phyloP scores from a whole-genome alignment of 2,888 invertebrate species.

The Leucophenga montana region DNA sequence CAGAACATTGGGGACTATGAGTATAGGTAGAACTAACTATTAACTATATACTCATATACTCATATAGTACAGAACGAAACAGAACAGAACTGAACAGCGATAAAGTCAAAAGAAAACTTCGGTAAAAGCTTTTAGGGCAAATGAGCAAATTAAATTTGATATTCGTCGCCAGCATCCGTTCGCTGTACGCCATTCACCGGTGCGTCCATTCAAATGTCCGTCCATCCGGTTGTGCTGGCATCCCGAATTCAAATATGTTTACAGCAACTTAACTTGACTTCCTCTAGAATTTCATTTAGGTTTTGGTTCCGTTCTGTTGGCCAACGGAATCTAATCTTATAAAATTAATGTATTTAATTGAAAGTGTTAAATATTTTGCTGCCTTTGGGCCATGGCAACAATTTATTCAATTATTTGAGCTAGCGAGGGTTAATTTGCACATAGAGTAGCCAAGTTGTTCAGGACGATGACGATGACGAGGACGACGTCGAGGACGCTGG shows the following conservation, averaged over 20 bases:
- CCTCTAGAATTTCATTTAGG: too few species aligned
- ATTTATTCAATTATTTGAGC: conserved; percentile 21
- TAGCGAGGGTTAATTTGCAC: not conserved
- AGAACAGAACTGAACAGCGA: not conserved
- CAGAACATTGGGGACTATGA: too few species aligned
- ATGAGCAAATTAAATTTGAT: conserved; percentile 67
- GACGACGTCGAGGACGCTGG: not conserved
- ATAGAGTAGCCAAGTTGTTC: not conserved
- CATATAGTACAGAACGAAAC: too few species aligned
- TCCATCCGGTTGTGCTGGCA: conserved; percentile 8
- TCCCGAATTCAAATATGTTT: too few species aligned
- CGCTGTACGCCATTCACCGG: conserved; percentile 33
- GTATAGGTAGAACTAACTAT: too few species aligned
- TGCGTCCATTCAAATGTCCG: conserved; percentile 24
- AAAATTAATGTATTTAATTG: conserved; percentile 66
- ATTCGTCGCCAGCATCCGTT: conserved; percentile 43
- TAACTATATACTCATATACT: too few species aligned
- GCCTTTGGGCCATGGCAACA: conserved; percentile 41
- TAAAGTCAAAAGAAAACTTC: conserved; percentile 43
- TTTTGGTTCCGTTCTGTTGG: conserved; percentile 8
- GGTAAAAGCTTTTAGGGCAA: conserved; percentile 66
- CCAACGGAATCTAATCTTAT: conserved; percentile 52
- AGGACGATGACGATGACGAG: not conserved
- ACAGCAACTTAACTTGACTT: not conserved
- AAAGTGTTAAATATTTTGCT: conserved; percentile 58